These are phyloP conservation scores for Proteles cristata DNA, from an alignment of 2,113 vertebrate species.

Conservation along the genomic window DNA sequence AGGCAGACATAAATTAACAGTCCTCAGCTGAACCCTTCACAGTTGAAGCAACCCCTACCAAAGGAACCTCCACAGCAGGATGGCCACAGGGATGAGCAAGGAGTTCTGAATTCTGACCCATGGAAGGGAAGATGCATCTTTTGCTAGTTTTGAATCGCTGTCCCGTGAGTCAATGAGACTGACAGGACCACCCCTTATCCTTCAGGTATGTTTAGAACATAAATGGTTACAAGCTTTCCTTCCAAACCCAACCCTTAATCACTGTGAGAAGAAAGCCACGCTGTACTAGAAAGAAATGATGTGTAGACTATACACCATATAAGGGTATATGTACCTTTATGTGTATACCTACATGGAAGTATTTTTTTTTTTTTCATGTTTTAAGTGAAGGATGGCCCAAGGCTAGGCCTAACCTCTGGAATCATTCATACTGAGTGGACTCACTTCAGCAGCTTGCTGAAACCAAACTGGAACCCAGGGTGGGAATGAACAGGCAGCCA, in stretches of 20 bases:
- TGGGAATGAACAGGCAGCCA: neutral
- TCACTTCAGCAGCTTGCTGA: neutral
- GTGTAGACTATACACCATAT: neutral
- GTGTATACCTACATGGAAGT: neutral
- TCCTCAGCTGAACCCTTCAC: neutral
- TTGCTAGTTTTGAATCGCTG: neutral
- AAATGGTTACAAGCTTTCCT: neutral
- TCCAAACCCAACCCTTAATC: neutral
- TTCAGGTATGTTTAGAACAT: neutral
- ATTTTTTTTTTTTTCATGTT: neutral
- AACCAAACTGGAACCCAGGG: neutral
- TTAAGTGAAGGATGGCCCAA: constrained; percentile 17
- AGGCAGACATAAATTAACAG: neutral
- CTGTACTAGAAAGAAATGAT: neutral
- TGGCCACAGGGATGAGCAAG: neutral
- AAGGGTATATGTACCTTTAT: no score
- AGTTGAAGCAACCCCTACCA: neutral
- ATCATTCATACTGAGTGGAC: neutral
- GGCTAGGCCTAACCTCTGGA: neutral
- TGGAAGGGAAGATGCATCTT: neutral
- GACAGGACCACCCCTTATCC: neutral
- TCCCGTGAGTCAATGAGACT: neutral
- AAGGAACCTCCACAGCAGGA: neutral
- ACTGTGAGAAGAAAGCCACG: neutral
- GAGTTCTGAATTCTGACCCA: neutral